phyloP scores from a whole-genome alignment of 1,140 invertebrate species.

The Drosophila azteca region DNA sequence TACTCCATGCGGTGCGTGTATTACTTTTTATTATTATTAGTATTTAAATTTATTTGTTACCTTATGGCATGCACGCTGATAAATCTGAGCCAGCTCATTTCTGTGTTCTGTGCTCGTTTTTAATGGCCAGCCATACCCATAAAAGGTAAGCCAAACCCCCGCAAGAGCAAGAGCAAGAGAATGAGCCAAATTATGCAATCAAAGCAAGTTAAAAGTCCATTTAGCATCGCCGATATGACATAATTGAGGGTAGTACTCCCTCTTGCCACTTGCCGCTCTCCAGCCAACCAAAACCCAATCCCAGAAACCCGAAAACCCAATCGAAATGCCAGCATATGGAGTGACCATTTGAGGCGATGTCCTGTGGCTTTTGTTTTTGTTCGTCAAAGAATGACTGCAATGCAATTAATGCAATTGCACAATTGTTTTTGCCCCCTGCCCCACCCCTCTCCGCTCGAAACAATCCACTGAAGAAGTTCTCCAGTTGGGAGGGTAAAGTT shows the following conservation, averaged over 20 bases:
- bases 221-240: constrained; percentile 74
- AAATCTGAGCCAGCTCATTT: constrained; percentile 72
- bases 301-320: neutral
- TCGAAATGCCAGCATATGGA: constrained; percentile 71
- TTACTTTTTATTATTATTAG: constrained; percentile 80
- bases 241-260: constrained; percentile 58
- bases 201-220: constrained; percentile 77
- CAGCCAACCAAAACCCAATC: constrained; percentile 3
- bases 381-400: constrained; percentile 41
- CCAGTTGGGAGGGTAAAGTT: constrained; percentile 41
- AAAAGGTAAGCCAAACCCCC: constrained; percentile 76
- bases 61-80: constrained; percentile 79
- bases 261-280: constrained; percentile 34
- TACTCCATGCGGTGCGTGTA: constrained; percentile 47
- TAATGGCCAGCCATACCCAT: constrained; percentile 61
- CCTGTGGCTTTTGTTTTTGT: constrained; percentile 62
- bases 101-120: constrained; percentile 63
- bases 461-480: constrained; percentile 18
- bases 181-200: constrained; percentile 60
- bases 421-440: constrained; percentile 65
- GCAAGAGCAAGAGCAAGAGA: too few relatives aligned
- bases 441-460: constrained; percentile 2
- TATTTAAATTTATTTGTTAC: constrained; percentile 82
- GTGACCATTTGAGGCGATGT: constrained; percentile 53
- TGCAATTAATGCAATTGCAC: constrained; percentile 78